These are phyloP conservation scores for Petrocephalus sullivani DNA, from an alignment of 2,797 vertebrate species.

Conservation along the genomic window DNA sequence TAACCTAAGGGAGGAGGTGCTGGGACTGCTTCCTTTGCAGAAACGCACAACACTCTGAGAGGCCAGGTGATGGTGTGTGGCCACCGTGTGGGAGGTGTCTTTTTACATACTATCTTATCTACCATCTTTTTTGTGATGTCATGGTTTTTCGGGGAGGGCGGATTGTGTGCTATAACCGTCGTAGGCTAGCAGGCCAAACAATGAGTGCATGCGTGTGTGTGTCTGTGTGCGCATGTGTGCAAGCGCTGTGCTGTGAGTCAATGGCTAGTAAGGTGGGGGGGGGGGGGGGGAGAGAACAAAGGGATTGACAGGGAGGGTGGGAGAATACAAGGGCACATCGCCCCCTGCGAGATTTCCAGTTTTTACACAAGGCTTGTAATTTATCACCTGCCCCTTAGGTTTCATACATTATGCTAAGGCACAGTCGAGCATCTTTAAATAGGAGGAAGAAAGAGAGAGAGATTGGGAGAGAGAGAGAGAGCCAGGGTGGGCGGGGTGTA, in stretches of 20 bases:
- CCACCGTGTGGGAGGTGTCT: not conserved
- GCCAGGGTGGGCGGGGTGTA: conserved; percentile 28
- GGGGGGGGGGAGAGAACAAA: conserved; percentile 51
- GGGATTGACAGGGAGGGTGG: conserved; percentile 42
- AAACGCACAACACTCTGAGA: not conserved
- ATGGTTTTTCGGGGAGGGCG: not conserved
- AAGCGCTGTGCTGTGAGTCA: conserved; percentile 42
- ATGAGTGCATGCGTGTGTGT: not conserved
- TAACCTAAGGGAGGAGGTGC: not conserved
- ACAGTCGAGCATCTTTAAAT: conserved; percentile 55
- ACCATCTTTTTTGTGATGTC: not conserved
- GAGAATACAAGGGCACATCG: conserved; percentile 33
- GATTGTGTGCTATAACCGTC: not conserved
- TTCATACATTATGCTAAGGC: conserved; percentile 51
- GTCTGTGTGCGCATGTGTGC: not conserved
- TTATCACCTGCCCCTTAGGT: conserved; percentile 41
- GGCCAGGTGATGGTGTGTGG: not conserved
- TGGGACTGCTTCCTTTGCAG: not conserved
- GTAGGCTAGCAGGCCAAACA: not conserved
- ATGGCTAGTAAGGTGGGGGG: conserved; percentile 23
- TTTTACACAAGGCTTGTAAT: conserved; percentile 37
- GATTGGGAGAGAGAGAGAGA: conserved; percentile 41
- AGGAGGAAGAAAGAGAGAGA: conserved; percentile 29
- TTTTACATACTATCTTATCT: not conserved
- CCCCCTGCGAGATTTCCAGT: conserved; percentile 29